Conservation (phyloP, 2,113 vertebrate genomes). For the Thomomys bottae region DNA sequence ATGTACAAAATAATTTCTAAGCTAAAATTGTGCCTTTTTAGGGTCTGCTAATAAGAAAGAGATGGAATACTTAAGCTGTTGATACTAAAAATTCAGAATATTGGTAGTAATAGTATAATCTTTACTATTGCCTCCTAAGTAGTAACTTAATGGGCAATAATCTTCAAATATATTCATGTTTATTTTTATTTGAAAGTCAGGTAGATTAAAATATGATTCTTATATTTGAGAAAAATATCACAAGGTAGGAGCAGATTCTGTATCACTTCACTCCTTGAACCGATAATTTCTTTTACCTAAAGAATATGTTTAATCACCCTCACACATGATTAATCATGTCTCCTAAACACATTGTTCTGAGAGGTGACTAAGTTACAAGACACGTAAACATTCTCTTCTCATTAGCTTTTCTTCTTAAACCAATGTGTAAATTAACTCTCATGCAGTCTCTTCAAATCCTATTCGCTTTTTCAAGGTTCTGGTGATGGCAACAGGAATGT, state of each 20-base stretch:
- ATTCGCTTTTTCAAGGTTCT: conserved; percentile 36
- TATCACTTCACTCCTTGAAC: background rate
- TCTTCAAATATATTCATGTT: background rate
- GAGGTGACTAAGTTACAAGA: conserved; percentile 5
- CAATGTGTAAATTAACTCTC: background rate
- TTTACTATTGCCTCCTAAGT: background rate
- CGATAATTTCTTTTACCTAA: background rate
- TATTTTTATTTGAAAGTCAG: background rate
- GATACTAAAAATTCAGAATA: background rate
- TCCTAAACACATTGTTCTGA: background rate
- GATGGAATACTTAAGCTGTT: background rate
- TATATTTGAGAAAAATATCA: background rate
- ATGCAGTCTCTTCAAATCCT: background rate
- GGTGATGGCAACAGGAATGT: background rate
- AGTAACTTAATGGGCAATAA: background rate
- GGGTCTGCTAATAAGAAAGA: background rate
- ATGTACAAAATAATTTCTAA: background rate
- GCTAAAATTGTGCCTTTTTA: background rate
- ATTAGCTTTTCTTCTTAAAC: conserved; percentile 36
- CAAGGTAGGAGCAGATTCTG: background rate
- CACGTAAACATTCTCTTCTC: conserved; percentile 38
- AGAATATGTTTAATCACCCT: conserved; percentile 29
- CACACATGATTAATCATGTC: background rate
- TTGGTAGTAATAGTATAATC: background rate
- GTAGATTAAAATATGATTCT: background rate